A percentile compares a stretch with the other conserved stretches of the same genome.
Conservation (phyloP, 2,113 vertebrate genomes). For the Carassius auratus region DNA sequence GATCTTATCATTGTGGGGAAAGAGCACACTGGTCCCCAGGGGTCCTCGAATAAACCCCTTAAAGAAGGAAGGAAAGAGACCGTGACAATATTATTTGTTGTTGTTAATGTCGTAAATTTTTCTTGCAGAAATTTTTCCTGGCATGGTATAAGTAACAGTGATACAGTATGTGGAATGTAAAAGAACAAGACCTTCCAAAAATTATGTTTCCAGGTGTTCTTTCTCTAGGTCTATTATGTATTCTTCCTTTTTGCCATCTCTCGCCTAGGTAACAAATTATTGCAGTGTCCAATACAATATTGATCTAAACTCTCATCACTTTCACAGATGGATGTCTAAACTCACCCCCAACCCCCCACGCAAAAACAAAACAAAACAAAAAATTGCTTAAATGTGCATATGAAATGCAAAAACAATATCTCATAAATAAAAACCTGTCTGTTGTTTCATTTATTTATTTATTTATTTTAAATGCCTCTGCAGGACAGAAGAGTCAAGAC, state of each 20-base stretch:
- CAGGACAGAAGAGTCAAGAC: neutral
- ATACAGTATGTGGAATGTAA: no score
- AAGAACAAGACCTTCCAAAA: neutral
- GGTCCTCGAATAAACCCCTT: conserved; percentile 49
- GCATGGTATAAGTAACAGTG: neutral
- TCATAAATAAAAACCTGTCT: neutral
- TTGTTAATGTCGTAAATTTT: conserved; percentile 2
- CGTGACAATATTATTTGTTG: neutral
- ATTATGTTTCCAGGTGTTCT: conserved; percentile 39
- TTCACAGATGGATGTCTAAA: conserved; percentile 59
- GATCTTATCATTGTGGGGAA: conserved; percentile 62
- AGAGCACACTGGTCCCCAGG: conserved; percentile 41
- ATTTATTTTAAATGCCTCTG: neutral
- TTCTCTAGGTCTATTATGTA: conserved; percentile 10
- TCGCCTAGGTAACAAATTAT: conserved; percentile 62
- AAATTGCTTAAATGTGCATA: neutral
- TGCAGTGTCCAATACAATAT: conserved; percentile 72
- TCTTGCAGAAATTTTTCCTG: neutral
- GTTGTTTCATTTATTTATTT: neutral
- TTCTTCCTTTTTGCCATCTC: conserved; percentile 39
- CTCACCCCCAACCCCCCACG: no score
- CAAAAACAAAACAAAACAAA: neutral
- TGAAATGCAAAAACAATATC: neutral
- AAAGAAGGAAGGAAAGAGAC: conserved; percentile 45
- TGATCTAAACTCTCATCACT: conserved; percentile 65